Percentiles rank a stretch among this genome's conserved stretches.
These are phyloP conservation scores for Meda fulgida DNA, from an alignment of 2,797 vertebrate genomes.

Conservation along the genomic window DNA sequence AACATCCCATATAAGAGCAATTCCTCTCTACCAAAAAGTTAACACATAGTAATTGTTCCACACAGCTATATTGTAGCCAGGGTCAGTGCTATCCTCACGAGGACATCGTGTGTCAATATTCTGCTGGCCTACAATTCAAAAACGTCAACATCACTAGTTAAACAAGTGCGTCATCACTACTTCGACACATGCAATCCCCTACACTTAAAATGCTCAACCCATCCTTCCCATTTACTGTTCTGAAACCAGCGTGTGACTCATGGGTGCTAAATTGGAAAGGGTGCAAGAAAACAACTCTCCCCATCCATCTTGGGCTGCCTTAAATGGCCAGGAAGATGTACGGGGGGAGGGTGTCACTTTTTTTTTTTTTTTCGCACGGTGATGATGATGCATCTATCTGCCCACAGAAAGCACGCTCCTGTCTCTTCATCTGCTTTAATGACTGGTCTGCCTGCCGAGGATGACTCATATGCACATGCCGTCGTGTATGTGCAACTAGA, in stretches of 20 bases:
- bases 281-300: conserved; percentile 31
- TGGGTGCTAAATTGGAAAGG: conserved; percentile 25
- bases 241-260: conserved; percentile 20
- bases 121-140: not conserved
- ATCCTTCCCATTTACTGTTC: not conserved
- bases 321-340: conserved; percentile 3
- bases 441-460: conserved; percentile 35
- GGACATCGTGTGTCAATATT: not conserved
- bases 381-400: conserved; percentile 38
- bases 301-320: conserved; percentile 34
- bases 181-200: conserved; percentile 12
- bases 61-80: not conserved
- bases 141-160: not conserved
- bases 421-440: conserved; percentile 37
- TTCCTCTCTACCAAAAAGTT: not conserved
- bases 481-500: not conserved
- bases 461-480: conserved; percentile 29
- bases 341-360: not conserved
- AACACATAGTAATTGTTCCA: not conserved
- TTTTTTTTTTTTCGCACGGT: conserved; percentile 23
- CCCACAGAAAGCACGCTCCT: conserved; percentile 36
- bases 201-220: not conserved
- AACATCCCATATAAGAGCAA: not conserved
- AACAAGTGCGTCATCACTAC: conserved; percentile 20
- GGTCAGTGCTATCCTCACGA: not conserved